Evolutionary conservation across 1,140 invertebrate genomes (phyloP).

Genomic region (Aricia agestis): DNA sequence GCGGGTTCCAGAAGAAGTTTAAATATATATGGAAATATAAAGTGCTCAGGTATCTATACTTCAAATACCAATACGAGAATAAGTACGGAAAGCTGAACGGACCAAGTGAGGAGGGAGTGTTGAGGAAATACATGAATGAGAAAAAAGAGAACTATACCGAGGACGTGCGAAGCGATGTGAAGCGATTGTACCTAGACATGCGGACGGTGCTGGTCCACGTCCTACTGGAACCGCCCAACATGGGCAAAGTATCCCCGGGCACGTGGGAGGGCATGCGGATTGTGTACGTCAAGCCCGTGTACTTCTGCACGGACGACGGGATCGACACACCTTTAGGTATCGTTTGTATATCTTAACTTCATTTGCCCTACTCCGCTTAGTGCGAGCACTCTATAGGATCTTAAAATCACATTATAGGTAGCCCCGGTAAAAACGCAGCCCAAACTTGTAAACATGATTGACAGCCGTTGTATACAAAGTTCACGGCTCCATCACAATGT

Average conservation of each 20-base stretch:
- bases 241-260: slow-evolving; percentile 43
- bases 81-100: neutral
- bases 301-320: slow-evolving; percentile 45
- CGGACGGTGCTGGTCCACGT: slow-evolving; percentile 46
- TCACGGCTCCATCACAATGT: neutral
- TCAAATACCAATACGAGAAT: neutral
- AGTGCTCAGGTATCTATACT: neutral
- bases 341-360: neutral
- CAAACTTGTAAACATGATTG: too few species aligned
- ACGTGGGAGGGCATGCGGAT: slow-evolving; percentile 49
- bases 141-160: neutral
- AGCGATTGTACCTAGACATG: slow-evolving; percentile 48
- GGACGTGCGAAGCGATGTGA: slow-evolving; percentile 36
- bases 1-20: neutral
- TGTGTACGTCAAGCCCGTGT: slow-evolving; percentile 54
- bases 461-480: too few species aligned
- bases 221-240: slow-evolving; percentile 40
- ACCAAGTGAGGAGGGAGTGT: neutral
- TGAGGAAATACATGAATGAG: slow-evolving; percentile 25
- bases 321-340: slow-evolving; percentile 33
- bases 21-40: neutral
- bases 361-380: too few species aligned
- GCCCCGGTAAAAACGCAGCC: too few species aligned
- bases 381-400: too few species aligned
- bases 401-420: too few species aligned